A percentile compares a stretch with the other conserved stretches of the same genome.
Evolutionary conservation across 2,797 vertebrate species (phyloP).

Genomic region (Thamnophis elegans): DNA sequence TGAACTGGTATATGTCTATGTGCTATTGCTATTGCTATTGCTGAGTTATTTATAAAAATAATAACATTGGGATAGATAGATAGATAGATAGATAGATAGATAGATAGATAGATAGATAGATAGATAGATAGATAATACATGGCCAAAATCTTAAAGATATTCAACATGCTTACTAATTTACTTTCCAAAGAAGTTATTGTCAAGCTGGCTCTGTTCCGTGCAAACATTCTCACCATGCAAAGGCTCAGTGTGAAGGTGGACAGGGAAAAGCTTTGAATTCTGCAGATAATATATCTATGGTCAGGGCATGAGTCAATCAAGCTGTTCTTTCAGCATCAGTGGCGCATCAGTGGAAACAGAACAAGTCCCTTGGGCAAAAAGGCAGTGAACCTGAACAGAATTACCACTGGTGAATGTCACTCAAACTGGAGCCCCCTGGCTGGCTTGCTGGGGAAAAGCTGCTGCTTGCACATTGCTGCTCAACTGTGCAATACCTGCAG

Average conservation of each 20-base stretch:
- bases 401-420: slow-evolving; percentile 8
- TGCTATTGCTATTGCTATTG: background rate
- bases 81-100: too few relatives aligned
- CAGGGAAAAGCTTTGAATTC: background rate
- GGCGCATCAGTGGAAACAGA: background rate
- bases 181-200: background rate
- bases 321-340: slow-evolving; percentile 5
- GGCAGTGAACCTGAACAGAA: slow-evolving; percentile 8
- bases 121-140: background rate
- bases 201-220: background rate
- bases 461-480: background rate
- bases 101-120: too few relatives aligned
- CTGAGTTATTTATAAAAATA: background rate
- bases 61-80: background rate
- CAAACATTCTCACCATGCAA: background rate
- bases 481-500: background rate
- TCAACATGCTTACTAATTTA: background rate
- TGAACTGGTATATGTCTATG: background rate
- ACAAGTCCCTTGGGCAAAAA: slow-evolving; percentile 5
- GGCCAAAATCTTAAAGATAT: background rate
- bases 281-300: slow-evolving; percentile 7
- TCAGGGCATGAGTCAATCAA: slow-evolving; percentile 20
- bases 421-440: background rate
- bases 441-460: background rate
- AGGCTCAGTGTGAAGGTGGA: background rate